Percentiles rank a stretch among this genome's conserved stretches.
phyloP scores from a whole-genome alignment of 2,113 vertebrate species.

The Lepisosteus osseus region DNA sequence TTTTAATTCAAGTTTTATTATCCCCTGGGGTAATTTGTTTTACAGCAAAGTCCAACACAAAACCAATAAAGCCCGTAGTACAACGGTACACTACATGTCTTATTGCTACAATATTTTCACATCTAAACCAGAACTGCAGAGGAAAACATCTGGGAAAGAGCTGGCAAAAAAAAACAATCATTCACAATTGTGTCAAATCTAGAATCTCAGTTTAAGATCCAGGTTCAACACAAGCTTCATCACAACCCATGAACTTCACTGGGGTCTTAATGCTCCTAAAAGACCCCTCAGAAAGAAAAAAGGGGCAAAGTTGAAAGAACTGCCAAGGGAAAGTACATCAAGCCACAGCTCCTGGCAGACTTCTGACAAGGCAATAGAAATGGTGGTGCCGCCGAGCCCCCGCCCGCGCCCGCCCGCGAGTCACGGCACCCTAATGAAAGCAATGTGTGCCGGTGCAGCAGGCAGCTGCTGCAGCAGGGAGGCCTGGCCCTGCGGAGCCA shows the following conservation, averaged over 20 bases:
- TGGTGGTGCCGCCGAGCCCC: slow-evolving; percentile 62
- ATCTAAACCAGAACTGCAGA: no score
- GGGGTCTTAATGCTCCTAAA: no score
- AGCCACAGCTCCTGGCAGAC: slow-evolving; percentile 58
- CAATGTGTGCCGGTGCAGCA: slow-evolving; percentile 13
- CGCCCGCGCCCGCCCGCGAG: slow-evolving; percentile 37
- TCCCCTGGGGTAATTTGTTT: no score
- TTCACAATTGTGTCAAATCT: no score
- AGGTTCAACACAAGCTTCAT: no score
- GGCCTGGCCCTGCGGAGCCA: neutral
- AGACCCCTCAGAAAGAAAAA: slow-evolving; percentile 1
- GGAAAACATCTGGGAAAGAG: slow-evolving; percentile 9
- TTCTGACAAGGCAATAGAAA: slow-evolving; percentile 65
- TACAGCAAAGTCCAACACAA: no score
- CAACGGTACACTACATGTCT: no score
- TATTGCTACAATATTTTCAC: no score
- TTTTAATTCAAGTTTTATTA: no score
- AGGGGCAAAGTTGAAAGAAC: slow-evolving; percentile 26
- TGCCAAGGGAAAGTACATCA: slow-evolving; percentile 51
- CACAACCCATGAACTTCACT: no score
- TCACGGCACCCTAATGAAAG: slow-evolving; percentile 25
- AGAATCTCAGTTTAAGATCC: no score
- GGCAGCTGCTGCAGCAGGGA: slow-evolving; percentile 11
- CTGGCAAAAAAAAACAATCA: neutral
- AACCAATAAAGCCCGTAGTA: no score